Base-by-base conservation (phyloP, 2,113 vertebrate genomes). In the Hippocampus barbouri region DNA sequence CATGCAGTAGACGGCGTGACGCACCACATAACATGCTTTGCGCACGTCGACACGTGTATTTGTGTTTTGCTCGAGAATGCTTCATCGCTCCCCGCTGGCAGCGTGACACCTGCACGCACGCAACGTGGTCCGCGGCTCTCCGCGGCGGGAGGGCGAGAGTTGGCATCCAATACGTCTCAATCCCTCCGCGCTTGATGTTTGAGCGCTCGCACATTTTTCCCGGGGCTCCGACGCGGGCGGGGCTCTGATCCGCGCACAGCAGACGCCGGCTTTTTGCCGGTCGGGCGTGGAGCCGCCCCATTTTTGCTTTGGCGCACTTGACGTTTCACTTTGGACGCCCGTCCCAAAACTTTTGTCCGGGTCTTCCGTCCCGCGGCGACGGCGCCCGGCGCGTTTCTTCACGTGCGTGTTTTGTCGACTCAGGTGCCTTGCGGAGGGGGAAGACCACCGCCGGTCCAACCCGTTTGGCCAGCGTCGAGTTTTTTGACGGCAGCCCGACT, bases 161-260 rank as follows among this genome's bases (percentile, higher is more conserved):
- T 91, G 85, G 91, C 82, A 86, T 89, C 90, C 90, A 86, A 84
- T 88, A 84, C 87, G 68, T 80, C 72, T 57, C 76, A 86, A 87
- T 85, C 79, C 85, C 75, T 70, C 75, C 18, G 21, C 68, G 78
- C 73, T 85, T 78, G 69, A 86, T 77, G 75, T 88, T 87, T 86
- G 81, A 87, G 87, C 83, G 70, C 77, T 82, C 76, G 78, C 83
- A 88, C 66, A 82, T 86, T 85, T 80, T 86, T 84, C 80, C 70
- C 77, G 87, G 64, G 43, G 59, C 72, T 47, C 61, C 15, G 30
- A 60, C 25, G 30, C 27, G 21, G 20, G 51, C 21, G 9, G 9
- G 21, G 27, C 27, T 30, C 27, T 30, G 25, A 25, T 25, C 25
- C 1, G 25, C 27, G 18, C 49, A 51, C 49, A 20, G 20, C 49